A percentile compares a stretch with the other conserved stretches of the same genome.
Evolutionary conservation across 2,888 invertebrate species (phyloP).

Genomic region (Nemotelus nigrinus): DNA sequence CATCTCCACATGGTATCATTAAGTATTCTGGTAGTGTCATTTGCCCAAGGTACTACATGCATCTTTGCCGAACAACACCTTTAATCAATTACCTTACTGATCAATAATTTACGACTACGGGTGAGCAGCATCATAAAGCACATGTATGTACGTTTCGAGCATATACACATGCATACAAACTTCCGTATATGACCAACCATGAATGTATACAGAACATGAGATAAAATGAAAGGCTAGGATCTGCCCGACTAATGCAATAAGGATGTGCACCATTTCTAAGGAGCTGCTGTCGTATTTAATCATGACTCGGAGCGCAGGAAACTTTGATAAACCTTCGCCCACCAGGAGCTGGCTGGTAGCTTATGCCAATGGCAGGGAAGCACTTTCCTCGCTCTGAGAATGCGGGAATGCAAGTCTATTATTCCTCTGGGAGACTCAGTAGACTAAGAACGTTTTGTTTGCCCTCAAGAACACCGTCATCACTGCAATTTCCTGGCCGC

Average conservation of each 20-base stretch:
- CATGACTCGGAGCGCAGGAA: conserved; percentile 5
- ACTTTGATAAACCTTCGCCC: conserved; percentile 23
- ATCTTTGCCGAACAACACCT: conserved; percentile 47
- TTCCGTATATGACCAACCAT: not conserved
- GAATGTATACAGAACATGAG: not conserved
- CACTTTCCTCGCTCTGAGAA: no score
- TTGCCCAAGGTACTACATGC: conserved; percentile 36
- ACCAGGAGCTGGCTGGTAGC: not conserved
- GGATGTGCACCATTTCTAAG: conserved; percentile 38
- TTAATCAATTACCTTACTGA: conserved; percentile 48
- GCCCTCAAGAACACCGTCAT: no score
- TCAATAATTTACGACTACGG: conserved; percentile 47
- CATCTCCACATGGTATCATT: conserved; percentile 24
- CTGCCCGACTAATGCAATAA: conserved; percentile 37
- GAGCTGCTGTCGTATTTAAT: conserved; percentile 31
- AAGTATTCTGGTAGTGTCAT: conserved; percentile 47
- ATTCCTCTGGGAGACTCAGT: no score
- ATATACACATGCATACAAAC: not conserved
- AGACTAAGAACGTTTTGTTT: no score
- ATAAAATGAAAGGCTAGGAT: conserved; percentile 20
- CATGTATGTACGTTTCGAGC: not conserved
- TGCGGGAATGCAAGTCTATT: no score
- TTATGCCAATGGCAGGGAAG: no score
- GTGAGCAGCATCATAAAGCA: not conserved
- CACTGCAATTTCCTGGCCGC: no score